These are phyloP conservation scores for Blera fallax DNA, from an alignment of 2,888 invertebrate species.

Conservation along the genomic window DNA sequence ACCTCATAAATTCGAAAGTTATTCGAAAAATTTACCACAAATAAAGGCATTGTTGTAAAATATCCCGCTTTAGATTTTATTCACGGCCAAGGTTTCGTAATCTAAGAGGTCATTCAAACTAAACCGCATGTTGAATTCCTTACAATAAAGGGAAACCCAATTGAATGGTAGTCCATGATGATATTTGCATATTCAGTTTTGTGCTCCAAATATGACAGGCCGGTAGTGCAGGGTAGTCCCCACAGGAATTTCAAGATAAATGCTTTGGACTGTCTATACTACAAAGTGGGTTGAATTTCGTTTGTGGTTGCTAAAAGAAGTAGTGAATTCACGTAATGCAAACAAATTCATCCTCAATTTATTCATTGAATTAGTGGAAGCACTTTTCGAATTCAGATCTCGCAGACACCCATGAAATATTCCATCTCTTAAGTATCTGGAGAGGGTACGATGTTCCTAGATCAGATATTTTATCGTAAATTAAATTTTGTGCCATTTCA, in stretches of 20 bases:
- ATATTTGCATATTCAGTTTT: slow-evolving; percentile 47
- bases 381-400: slow-evolving; percentile 6
- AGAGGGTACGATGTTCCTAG: background rate
- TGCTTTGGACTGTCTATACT: slow-evolving; percentile 2
- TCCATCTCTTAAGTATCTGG: background rate
- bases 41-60: background rate
- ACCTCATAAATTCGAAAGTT: no score
- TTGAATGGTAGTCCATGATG: background rate
- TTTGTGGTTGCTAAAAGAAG: slow-evolving; percentile 14
- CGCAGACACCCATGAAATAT: background rate
- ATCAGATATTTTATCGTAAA: slow-evolving; percentile 52
- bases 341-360: slow-evolving; percentile 56
- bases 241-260: slow-evolving; percentile 30
- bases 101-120: slow-evolving; percentile 5
- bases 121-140: slow-evolving; percentile 32
- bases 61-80: slow-evolving; percentile 15
- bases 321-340: slow-evolving; percentile 52
- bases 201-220: slow-evolving; percentile 34
- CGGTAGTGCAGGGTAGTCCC: slow-evolving; percentile 7
- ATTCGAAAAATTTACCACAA: no score
- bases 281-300: background rate
- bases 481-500: slow-evolving; percentile 30
- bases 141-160: background rate
- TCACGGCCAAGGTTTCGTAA: slow-evolving; percentile 24
- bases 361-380: slow-evolving; percentile 52